Evolutionary conservation across 2,888 invertebrate genomes (phyloP), one percentile per base, ranked within the genome.

Genomic region (Nipponacmea schrenckii): DNA sequence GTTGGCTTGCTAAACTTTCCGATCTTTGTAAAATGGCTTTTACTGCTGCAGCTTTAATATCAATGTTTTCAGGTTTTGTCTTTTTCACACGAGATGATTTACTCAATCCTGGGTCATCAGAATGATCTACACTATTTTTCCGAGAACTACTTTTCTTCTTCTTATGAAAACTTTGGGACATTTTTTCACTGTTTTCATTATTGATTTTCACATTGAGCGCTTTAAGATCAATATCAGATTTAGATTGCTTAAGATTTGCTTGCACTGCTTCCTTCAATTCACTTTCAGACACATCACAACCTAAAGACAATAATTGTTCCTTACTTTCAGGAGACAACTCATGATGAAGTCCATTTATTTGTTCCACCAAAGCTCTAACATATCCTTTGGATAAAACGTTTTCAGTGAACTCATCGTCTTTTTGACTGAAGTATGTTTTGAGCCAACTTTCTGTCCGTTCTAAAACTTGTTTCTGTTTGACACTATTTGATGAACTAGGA

Each of bases 361-460:
- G 81, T 62, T 79, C 76, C 3, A 83, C 83, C 62, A 83, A 73
- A 17, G 82, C 79, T 71, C 79, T 79, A 12, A 85, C 85, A 74
- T 81, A 84, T 31, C 85, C 85, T 45, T 76, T 77, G 15, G 78
- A 76, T 80, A 80, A 80, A 45, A 81, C 80, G 68, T 78, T 71
- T 26, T 74, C 66, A 66, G 79, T 76, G 71, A 82, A 81, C 31
- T 78, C 79, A 75, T 81, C 80, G 39, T 76, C 69, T 12, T 74
- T 72, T 64, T 78, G 62, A 39, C 70, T 75, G 68, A 72, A 74
- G 67, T 68, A 74, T 31, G 62, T 73, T 64, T 74, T 77, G 4
- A 72, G 14, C 67, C 68, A 70, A 24, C 64, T 48, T 65, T 75
- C 69, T 7, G 64, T 68, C 62, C 70, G 62, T 20, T 77, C 73